These are phyloP conservation scores for Chromoteleia sp. DNA, from an alignment of 2,888 invertebrate genomes.

Conservation along the genomic window DNA sequence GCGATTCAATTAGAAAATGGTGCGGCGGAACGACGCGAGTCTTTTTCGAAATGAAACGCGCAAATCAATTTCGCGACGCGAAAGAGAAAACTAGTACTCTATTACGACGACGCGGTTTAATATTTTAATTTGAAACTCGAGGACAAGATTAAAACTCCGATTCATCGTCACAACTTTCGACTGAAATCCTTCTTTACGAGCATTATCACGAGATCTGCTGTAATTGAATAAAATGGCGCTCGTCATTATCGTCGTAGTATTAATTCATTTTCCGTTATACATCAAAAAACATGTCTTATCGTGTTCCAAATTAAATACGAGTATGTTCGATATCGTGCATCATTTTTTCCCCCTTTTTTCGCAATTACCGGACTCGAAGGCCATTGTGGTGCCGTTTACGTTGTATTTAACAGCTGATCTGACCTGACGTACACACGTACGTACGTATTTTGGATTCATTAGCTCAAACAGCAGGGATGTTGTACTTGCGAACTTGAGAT, in stretches of 20 bases:
- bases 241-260: constrained; percentile 52
- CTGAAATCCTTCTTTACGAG: constrained; percentile 60
- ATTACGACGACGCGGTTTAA: constrained; percentile 54
- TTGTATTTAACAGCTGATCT: constrained; percentile 9
- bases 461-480: neutral
- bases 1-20: constrained; percentile 40
- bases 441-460: constrained; percentile 1
- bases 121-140: constrained; percentile 54
- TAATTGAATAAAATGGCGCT: constrained; percentile 62
- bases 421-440: no score
- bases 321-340: no score
- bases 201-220: constrained; percentile 54
- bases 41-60: constrained; percentile 32
- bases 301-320: constrained; percentile 24
- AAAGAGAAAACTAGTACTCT: constrained; percentile 32
- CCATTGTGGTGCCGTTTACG: no score
- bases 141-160: constrained; percentile 66
- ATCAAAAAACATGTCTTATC: constrained; percentile 17
- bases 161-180: constrained; percentile 59
- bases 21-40: neutral
- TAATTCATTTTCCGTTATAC: constrained; percentile 45
- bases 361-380: no score
- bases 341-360: no score
- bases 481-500: constrained; percentile 8
- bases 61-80: constrained; percentile 30